Conservation (phyloP, 2,113 vertebrate species). For the Eolophus roseicapilla region DNA sequence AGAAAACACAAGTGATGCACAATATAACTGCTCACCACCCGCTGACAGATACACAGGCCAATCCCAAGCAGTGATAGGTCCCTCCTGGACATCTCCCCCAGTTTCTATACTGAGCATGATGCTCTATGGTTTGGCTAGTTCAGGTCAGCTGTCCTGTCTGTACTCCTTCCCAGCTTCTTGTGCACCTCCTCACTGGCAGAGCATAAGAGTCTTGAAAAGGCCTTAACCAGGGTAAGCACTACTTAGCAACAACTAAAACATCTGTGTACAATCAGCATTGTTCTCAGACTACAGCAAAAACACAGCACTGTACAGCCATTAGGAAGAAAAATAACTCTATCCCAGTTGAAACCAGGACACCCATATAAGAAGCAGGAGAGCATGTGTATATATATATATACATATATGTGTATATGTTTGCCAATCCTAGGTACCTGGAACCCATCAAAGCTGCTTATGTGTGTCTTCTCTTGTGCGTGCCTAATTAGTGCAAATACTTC, state of each 20-base stretch:
- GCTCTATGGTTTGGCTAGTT: neutral
- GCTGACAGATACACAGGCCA: neutral
- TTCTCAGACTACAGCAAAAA: neutral
- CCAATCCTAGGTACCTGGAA: neutral
- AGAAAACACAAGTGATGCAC: neutral
- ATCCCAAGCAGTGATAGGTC: neutral
- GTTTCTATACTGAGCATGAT: neutral
- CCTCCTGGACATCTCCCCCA: neutral
- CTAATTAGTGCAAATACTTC: neutral
- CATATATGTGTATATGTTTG: neutral
- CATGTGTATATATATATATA: neutral
- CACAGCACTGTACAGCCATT: neutral
- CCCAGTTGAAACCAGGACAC: neutral
- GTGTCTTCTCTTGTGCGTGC: neutral
- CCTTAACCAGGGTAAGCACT: neutral
- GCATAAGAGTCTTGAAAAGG: neutral
- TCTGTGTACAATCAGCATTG: neutral
- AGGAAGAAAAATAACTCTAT: neutral
- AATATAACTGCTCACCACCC: neutral
- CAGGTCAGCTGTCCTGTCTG: neutral
- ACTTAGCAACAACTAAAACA: neutral
- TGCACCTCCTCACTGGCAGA: neutral
- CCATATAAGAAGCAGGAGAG: neutral
- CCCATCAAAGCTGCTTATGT: neutral
- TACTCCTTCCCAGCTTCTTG: neutral